These are phyloP conservation scores for Lanistes nyassanus DNA, from an alignment of 1,140 invertebrate genomes.

Conservation along the genomic window DNA sequence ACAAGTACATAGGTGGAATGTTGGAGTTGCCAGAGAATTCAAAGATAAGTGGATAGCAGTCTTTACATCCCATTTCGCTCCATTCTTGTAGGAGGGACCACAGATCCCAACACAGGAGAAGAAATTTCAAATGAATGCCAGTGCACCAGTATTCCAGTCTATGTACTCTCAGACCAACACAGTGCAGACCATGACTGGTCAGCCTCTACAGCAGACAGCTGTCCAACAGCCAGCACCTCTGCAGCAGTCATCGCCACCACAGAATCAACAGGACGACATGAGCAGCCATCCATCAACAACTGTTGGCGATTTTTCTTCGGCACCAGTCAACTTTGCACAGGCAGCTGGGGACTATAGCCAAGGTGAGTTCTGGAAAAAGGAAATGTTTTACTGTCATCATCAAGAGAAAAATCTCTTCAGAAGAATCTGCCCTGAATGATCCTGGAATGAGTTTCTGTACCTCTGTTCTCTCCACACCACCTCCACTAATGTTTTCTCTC, in stretches of 20 bases:
- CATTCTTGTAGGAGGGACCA: constrained; percentile 5
- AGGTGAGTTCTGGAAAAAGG: neutral
- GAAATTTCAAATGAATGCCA: constrained; percentile 63
- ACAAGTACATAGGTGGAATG: too few species aligned
- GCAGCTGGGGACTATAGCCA: constrained; percentile 16
- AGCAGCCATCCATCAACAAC: neutral
- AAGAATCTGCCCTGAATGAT: too few species aligned
- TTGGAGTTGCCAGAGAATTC: too few species aligned
- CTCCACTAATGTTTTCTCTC: too few species aligned
- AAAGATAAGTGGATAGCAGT: too few species aligned
- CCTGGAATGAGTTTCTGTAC: too few species aligned
- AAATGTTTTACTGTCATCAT: neutral
- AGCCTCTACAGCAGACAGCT: neutral
- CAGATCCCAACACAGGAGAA: constrained; percentile 41
- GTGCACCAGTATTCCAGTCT: constrained; percentile 63
- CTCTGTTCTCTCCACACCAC: too few species aligned
- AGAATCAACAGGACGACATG: neutral
- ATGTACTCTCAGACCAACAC: constrained; percentile 35
- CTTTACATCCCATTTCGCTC: too few species aligned
- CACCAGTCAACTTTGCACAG: constrained; percentile 17
- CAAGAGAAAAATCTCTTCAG: neutral
- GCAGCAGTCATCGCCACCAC: neutral
- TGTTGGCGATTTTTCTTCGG: constrained; percentile 10
- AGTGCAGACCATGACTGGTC: neutral
- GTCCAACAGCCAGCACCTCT: neutral